phyloP scores from a whole-genome alignment of 2,113 vertebrate genomes.

The Monopterus albus region DNA sequence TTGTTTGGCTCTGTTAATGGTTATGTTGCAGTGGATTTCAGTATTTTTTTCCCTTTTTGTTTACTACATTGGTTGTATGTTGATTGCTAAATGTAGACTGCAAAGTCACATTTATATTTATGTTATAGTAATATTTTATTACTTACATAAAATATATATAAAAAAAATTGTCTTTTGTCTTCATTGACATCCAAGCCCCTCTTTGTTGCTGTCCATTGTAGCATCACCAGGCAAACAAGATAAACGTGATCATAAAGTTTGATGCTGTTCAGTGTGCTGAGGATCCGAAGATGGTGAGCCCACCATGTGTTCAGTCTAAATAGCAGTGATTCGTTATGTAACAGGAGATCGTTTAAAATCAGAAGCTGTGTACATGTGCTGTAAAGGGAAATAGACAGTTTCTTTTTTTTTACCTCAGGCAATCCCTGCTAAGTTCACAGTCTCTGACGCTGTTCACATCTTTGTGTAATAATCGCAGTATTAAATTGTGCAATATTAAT shows the following conservation, averaged over 20 bases:
- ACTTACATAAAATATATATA: slow-evolving; percentile 99
- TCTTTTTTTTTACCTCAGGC: slow-evolving; percentile 77
- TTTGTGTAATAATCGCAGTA: slow-evolving; percentile 79
- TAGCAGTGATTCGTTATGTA: slow-evolving; percentile 69
- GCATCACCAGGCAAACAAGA: slow-evolving; percentile 51
- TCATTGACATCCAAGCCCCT: slow-evolving; percentile 79
- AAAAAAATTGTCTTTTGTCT: slow-evolving; percentile 94
- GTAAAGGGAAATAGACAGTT: slow-evolving; percentile 67
- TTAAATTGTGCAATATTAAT: slow-evolving; percentile 82
- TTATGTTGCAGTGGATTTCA: slow-evolving; percentile 90
- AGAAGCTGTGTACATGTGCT: slow-evolving; percentile 73
- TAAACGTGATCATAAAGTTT: slow-evolving; percentile 48
- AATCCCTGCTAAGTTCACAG: slow-evolving; percentile 67
- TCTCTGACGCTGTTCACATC: slow-evolving; percentile 69
- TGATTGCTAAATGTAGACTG: slow-evolving; percentile 96
- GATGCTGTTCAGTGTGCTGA: slow-evolving; percentile 41
- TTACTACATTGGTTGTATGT: slow-evolving; percentile 94
- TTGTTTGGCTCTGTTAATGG: slow-evolving; percentile 88
- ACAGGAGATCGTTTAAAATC: slow-evolving; percentile 64
- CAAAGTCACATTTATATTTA: slow-evolving; percentile 99
- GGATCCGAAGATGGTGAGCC: slow-evolving; percentile 31
- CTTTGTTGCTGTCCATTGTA: slow-evolving; percentile 61
- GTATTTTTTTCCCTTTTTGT: slow-evolving; percentile 82
- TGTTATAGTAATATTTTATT: slow-evolving; percentile 99
- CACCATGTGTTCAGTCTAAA: slow-evolving; percentile 56